Evolutionary conservation across 2,888 invertebrate species (phyloP).

Genomic region (Epistrophella euchroma): DNA sequence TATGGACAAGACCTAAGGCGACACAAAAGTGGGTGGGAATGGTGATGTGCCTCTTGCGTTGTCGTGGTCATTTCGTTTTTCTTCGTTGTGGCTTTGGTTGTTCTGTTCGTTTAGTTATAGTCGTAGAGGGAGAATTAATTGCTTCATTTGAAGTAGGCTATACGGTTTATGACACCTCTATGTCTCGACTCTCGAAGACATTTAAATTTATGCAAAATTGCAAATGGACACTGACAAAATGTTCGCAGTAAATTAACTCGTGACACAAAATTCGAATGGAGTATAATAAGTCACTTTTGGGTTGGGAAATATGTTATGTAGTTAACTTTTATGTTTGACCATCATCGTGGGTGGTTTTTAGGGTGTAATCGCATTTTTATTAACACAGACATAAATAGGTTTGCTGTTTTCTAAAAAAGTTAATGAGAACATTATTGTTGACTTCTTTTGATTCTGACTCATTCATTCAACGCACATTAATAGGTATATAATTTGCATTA

Average conservation of each 20-base stretch:
- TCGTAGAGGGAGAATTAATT: slow-evolving; percentile 48
- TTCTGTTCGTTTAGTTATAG: neutral
- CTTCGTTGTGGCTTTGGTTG: neutral
- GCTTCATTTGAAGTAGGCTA: slow-evolving; percentile 56
- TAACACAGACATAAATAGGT: neutral
- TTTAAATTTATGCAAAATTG: slow-evolving; percentile 40
- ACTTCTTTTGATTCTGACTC: neutral
- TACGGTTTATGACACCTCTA: slow-evolving; percentile 43
- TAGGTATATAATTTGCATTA: neutral
- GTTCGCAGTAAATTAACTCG: slow-evolving; percentile 59
- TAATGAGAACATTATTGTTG: neutral
- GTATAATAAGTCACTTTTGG: slow-evolving; percentile 10
- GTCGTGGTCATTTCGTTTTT: slow-evolving; percentile 49
- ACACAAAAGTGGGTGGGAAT: slow-evolving; percentile 60
- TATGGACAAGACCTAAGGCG: slow-evolving; percentile 41
- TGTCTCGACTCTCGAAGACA: slow-evolving; percentile 44
- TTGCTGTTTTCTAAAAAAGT: neutral
- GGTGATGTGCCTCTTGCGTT: slow-evolving; percentile 13
- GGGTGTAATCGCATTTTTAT: neutral
- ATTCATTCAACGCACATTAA: neutral
- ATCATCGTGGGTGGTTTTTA: slow-evolving; percentile 36
- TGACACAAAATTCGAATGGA: slow-evolving; percentile 33
- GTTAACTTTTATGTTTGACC: slow-evolving; percentile 5
- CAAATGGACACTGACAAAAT: slow-evolving; percentile 53
- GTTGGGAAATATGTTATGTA: neutral